phyloP scores from a whole-genome alignment of 2,113 vertebrate species.

The Cephalopterus ornatus region DNA sequence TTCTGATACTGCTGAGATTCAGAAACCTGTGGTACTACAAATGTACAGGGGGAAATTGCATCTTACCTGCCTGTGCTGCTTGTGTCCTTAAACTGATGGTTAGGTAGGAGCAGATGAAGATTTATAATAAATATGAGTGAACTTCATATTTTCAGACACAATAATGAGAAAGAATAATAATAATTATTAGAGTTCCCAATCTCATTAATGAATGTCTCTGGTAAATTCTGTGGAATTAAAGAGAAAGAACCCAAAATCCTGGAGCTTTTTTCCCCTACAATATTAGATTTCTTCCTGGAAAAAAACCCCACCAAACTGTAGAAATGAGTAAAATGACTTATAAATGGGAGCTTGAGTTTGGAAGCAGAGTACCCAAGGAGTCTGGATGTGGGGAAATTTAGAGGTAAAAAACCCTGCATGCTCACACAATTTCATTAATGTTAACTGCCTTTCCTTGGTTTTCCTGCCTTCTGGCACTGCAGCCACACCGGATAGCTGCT shows the following conservation, averaged over 20 bases:
- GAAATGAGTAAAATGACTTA: background rate
- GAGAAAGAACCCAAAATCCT: background rate
- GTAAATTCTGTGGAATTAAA: background rate
- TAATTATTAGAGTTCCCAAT: background rate
- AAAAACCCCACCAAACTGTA: fast-evolving
- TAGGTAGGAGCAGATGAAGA: background rate
- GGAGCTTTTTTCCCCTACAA: background rate
- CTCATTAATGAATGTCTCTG: background rate
- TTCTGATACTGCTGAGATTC: background rate
- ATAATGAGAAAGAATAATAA: background rate
- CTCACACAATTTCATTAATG: background rate
- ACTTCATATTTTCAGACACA: background rate
- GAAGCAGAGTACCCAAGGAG: background rate
- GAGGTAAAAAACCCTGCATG: background rate
- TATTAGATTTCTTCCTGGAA: background rate
- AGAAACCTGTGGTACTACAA: background rate
- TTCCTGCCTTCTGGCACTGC: background rate
- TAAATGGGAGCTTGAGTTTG: background rate
- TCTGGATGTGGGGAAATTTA: background rate
- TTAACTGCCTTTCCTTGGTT: background rate
- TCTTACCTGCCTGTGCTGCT: background rate
- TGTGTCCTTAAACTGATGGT: background rate
- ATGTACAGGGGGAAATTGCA: background rate
- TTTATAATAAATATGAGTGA: background rate
- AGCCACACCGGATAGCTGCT: background rate